Percentiles rank a stretch among this genome's conserved stretches.
phyloP scores from a whole-genome alignment of 1,140 invertebrate genomes.

The Kradibia gibbosae region DNA sequence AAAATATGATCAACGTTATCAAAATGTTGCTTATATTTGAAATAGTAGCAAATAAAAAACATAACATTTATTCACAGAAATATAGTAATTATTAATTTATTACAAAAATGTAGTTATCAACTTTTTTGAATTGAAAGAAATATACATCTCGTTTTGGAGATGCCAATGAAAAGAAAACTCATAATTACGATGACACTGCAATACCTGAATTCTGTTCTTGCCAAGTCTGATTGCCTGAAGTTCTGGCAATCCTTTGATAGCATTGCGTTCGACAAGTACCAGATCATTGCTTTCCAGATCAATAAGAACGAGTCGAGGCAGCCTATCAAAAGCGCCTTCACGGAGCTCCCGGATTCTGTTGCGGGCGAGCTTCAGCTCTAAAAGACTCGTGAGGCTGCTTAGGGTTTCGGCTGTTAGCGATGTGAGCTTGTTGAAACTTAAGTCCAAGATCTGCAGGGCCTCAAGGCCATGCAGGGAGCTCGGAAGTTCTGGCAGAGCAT shows the following conservation, averaged over 20 bases:
- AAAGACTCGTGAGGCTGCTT: conserved; percentile 78
- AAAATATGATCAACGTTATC: too few relatives aligned
- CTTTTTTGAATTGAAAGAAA: too few relatives aligned
- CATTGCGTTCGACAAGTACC: conserved; percentile 82
- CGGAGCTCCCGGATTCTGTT: conserved; percentile 84
- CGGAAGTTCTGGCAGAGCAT: conserved; percentile 82
- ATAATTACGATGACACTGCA: background rate
- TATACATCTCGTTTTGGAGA: too few relatives aligned
- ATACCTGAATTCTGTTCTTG: conserved; percentile 81
- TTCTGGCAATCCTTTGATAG: conserved; percentile 83
- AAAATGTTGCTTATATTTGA: too few relatives aligned
- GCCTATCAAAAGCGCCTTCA: conserved; percentile 80
- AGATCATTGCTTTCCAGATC: conserved; percentile 89
- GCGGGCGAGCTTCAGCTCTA: conserved; percentile 79
- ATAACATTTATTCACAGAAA: too few relatives aligned
- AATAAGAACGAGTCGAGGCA: conserved; percentile 80
- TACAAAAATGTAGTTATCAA: too few relatives aligned
- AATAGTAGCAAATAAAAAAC: too few relatives aligned
- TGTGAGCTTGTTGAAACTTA: conserved; percentile 86
- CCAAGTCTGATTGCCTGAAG: conserved; percentile 84
- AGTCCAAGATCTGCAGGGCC: conserved; percentile 80
- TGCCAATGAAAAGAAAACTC: background rate
- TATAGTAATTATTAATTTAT: too few relatives aligned
- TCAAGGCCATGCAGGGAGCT: conserved; percentile 79
- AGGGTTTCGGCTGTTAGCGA: conserved; percentile 79